Evolutionary conservation across 2,888 invertebrate genomes (phyloP), one percentile per base, ranked within the genome.

Genomic region (Melieria picta): DNA sequence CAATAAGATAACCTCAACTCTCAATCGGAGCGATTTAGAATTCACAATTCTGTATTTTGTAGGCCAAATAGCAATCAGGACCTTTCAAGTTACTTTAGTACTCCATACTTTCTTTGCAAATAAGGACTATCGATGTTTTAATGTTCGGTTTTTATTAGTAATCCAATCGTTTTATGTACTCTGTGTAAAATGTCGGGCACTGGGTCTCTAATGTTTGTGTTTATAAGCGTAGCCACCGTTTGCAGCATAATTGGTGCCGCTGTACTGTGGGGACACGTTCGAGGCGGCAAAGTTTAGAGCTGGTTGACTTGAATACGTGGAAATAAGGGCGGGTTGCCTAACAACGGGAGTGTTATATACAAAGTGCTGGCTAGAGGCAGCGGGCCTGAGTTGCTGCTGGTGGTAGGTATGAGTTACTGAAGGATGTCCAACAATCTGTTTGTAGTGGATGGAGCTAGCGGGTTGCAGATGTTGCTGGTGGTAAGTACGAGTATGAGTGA

Each of bases 201-300:
- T 47, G 16, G 13, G 56, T 65, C 61, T 52, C 16, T 50, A 52
- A 10, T 79, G 71, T 70, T 72, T 77, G 42, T 75, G 72, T 50
- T 76, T 77, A 65, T 82, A 81, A 43, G 75, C 76, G 62, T 82
- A 83, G 56, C 82, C 83, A 45, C 82, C 82, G 64, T 82, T 82
- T 43, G 79, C 56, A 42, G 77, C 79, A 61, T 83, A 82, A 16
- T 74, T 76, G 47, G 81, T 80, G 69, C 74, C 80, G 16, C 55
- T 13, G 9, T 10, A 7, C 30, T 58, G 42, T 47, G 47, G 58
- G 58, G 45, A 30, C 30, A 30, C 52, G 7, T 16, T 9, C 2
- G 16, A 30, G 30, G 30, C 67, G 50, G 48, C 72, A 10, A 60
- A 46, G 11, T 52, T 10, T 10, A 60, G 16, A 55, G 61, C 61